Conservation (phyloP, 2,797 vertebrate species). For the Sebastes paucispinis region DNA sequence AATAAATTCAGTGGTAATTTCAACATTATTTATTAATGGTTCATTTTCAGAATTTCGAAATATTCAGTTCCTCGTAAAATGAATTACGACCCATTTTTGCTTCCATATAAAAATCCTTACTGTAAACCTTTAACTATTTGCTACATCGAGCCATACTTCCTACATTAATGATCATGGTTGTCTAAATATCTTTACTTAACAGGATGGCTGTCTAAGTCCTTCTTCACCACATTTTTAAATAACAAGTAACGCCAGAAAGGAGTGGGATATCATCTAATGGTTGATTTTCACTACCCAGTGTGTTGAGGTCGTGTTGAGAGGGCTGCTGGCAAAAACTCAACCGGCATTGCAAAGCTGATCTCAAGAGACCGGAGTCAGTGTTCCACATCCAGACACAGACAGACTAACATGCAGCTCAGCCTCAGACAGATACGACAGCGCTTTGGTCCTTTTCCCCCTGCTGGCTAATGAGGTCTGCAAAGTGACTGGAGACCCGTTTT, state of each 20-base stretch:
- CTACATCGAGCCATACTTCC: background rate
- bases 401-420: slow-evolving; percentile 51
- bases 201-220: background rate
- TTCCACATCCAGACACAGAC: slow-evolving; percentile 55
- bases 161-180: background rate
- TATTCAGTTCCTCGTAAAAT: background rate
- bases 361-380: slow-evolving; percentile 63
- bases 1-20: background rate
- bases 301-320: slow-evolving; percentile 18
- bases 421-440: slow-evolving; percentile 55
- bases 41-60: background rate
- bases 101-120: background rate
- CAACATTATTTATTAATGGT: background rate
- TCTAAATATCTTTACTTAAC: background rate
- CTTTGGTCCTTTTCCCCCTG: slow-evolving; percentile 31
- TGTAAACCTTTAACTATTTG: background rate
- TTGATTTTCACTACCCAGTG: slow-evolving; percentile 17
- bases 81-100: background rate
- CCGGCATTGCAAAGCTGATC: slow-evolving; percentile 51
- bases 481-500: slow-evolving; percentile 24
- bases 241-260: background rate
- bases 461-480: slow-evolving; percentile 55
- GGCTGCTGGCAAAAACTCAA: slow-evolving; percentile 39
- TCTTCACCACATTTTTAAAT: background rate
- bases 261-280: background rate